Base-by-base conservation (phyloP, 2,888 invertebrate genomes). In the Cephus rjabovi region DNA sequence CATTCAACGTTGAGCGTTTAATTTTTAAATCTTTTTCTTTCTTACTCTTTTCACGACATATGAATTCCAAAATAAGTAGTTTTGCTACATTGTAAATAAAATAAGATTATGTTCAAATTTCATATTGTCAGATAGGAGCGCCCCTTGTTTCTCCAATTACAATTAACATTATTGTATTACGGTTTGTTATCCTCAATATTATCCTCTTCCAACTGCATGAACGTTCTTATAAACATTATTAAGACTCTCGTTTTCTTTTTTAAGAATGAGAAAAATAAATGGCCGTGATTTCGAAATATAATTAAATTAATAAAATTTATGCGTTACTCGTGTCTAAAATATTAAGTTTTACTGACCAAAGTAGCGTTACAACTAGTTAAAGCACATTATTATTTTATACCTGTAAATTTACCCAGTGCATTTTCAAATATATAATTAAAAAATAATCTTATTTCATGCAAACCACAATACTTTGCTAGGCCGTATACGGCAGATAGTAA, bases 241-340 rank as follows among this genome's bases (percentile, higher is more conserved):
- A 33, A 31, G 12, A 2, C 12, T 70, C 71, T 15, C 37, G 12
- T 4, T 37, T 37, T 37, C 33, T 4, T 71, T 33, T 15, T 33
- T 6, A 71, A 71, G 71, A 56, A 56, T 15, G 15, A 15, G 6
- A 40, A 40, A 40, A 9, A 9, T 56, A 23, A 56, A 56, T 56
- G 56, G 56, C 56, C 56, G 56, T 56, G 56, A 56, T 56, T 56
- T 56, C 23, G 56, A 56, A 23, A 56, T 56, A 56, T 56, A 56
- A 56, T 56, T 71, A 71, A 71, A 71, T 71, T 71, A 15, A 11
- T 71, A 15, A 71, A 71, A 71, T 71, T 71, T 34, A 31, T 31
- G 31, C 30, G 11, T 34, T 34, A 6, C 12, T 70, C 11, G 0
- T 70, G 6, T 30, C 33, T 70, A 30, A 70, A 70, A 12, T 33